A percentile compares a stretch with the other conserved stretches of the same genome.
Evolutionary conservation across 2,797 vertebrate species (phyloP).

Genomic region (Molothrus aeneus): DNA sequence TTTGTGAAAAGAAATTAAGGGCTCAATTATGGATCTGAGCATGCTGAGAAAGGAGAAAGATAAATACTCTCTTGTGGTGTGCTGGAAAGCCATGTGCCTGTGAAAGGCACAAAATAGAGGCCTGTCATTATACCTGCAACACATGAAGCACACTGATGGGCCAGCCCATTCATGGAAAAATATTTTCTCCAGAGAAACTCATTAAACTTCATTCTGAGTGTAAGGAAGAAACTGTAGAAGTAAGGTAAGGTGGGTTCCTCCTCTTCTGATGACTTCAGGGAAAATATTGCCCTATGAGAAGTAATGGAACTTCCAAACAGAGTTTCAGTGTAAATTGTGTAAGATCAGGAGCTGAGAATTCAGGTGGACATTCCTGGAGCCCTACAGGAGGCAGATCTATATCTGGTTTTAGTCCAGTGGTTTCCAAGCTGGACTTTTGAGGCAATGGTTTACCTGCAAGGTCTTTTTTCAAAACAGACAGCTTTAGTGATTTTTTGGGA

Average conservation of each 20-base stretch:
- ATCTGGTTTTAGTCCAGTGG: background rate
- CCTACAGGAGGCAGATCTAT: background rate
- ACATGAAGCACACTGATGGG: background rate
- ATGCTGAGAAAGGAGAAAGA: conserved; percentile 1
- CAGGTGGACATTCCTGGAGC: background rate
- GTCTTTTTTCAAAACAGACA: background rate
- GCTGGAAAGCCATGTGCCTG: background rate
- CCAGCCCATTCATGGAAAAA: background rate
- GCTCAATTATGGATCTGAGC: conserved; percentile 8
- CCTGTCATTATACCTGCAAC: background rate
- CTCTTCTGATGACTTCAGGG: background rate
- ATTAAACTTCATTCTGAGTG: background rate
- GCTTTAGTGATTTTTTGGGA: background rate
- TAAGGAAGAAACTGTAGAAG: background rate
- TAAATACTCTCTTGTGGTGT: background rate
- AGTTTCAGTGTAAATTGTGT: background rate
- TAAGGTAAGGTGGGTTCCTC: background rate
- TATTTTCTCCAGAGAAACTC: background rate
- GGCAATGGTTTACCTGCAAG: background rate
- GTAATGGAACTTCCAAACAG: background rate
- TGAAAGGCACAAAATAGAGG: background rate
- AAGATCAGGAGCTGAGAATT: background rate
- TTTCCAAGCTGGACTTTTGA: background rate
- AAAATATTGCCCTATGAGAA: fast-evolving
- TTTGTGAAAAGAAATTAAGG: conserved; percentile 47